These are phyloP conservation scores for Arrhamphus sclerolepis DNA, from an alignment of 2,797 vertebrate genomes.

Conservation along the genomic window DNA sequence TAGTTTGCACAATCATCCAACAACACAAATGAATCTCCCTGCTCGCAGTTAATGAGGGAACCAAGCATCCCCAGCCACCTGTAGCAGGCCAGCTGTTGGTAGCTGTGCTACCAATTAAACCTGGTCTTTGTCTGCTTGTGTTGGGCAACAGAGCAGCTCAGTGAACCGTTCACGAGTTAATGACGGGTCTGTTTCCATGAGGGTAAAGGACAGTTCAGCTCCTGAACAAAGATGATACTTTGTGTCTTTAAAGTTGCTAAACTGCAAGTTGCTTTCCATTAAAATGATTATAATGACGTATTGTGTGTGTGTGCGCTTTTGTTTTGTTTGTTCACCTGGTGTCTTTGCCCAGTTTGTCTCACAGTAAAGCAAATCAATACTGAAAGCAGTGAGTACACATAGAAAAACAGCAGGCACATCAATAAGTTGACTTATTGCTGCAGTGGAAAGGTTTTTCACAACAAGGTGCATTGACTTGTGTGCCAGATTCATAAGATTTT, in stretches of 20 bases:
- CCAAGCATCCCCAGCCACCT: conserved; percentile 48
- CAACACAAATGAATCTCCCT: conserved; percentile 21
- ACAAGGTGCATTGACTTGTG: conserved; percentile 31
- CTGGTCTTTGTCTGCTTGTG: conserved; percentile 32
- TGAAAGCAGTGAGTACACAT: conserved; percentile 55
- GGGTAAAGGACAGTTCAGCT: conserved; percentile 24
- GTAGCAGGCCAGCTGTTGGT: conserved; percentile 61
- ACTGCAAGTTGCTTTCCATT: conserved; percentile 22
- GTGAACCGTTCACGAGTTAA: conserved; percentile 53
- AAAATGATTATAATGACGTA: conserved; percentile 18
- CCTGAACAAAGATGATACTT: conserved; percentile 1
- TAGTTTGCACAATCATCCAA: conserved; percentile 1
- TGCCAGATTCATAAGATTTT: conserved; percentile 40
- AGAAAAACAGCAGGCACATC: conserved; percentile 62
- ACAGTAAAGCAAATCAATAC: conserved; percentile 62
- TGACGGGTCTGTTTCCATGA: conserved; percentile 33
- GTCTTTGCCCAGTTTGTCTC: conserved; percentile 48
- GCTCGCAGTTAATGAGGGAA: conserved; percentile 27
- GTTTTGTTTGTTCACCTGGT: conserved; percentile 9
- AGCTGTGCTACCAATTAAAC: conserved; percentile 67
- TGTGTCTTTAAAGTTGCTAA: conserved; percentile 18
- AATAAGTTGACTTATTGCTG: conserved; percentile 68
- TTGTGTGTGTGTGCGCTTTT: conserved; percentile 4
- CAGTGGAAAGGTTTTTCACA: conserved; percentile 43
- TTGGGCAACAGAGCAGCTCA: conserved; percentile 35